Evolutionary conservation across 2,797 vertebrate genomes (phyloP), one percentile per base, ranked within the genome.

Genomic region (Salmo trutta): DNA sequence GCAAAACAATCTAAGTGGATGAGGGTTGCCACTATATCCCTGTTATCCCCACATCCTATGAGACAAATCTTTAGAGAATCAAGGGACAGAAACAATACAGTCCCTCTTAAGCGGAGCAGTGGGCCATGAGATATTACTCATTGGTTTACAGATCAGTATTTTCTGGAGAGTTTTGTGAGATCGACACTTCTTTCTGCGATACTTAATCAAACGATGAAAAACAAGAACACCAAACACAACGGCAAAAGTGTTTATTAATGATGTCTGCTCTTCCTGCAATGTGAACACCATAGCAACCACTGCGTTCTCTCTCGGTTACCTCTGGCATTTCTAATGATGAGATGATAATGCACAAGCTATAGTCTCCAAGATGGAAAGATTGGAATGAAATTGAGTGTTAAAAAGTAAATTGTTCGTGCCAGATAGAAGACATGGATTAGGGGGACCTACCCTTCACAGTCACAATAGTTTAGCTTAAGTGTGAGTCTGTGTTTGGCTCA

Each of bases 231-330:
- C 41, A 78, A 75, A 8, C 33, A 64, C 47, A 62, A 24, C n/a
- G 10, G 53, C 7, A 68, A 72, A 65, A 47, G 59, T 17, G 71
- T 77, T 75, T 74, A 54, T 75, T 77, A 78, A 82, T 71, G 77
- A 77, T 51, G 24, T 31, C n/a, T 16, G 74, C 36, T 17, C 66
- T 70, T 53, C 17, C 33, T 31, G 36, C 52, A 17, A 36, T 59
- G 8, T 27, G 10, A 41, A 14, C 59, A 62, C 59, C 53, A 47
- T 47, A 47, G 41, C 41, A 47, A 47, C 41, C 41, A 47, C 41
- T 47, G 41, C 8, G 8, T 47, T 47, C 41, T 47, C 41, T 47
- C 41, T 12, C 10, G 3, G 41, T 47, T 47, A 47, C 41, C 21
- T 21, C 6, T 0, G 59, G n/a, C 59, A 62, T n/a, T 21, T 62